Conservation (phyloP, 2,113 vertebrate genomes). For the Recurvirostra avosetta region DNA sequence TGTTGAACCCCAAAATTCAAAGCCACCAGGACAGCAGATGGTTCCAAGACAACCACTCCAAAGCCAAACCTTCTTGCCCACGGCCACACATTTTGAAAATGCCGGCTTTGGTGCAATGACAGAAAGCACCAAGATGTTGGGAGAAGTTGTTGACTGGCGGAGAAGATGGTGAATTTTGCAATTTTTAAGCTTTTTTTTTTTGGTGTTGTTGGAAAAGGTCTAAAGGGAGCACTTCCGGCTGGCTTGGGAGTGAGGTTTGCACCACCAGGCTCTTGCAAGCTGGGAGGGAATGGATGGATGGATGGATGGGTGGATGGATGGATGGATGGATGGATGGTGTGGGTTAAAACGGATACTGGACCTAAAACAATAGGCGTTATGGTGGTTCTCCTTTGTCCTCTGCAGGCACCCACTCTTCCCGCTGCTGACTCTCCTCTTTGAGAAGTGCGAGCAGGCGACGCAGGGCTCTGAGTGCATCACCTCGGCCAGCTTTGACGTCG, state of each 20-base stretch:
- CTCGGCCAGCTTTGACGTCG: conserved; percentile 97
- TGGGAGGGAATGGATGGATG: not conserved
- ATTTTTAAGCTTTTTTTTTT: not conserved
- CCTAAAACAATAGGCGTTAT: accelerated
- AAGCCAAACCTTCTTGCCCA: not conserved
- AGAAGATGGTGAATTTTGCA: not conserved
- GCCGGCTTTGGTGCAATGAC: no score
- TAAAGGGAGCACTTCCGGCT: not conserved
- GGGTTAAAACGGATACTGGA: not conserved
- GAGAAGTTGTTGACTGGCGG: not conserved
- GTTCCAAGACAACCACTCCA: not conserved
- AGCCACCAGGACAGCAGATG: not conserved
- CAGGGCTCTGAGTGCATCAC: conserved; percentile 99
- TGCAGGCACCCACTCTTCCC: conserved; percentile 95
- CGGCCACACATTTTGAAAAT: not conserved
- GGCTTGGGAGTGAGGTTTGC: not conserved
- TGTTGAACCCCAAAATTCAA: not conserved
- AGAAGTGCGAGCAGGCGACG: conserved; percentile 97
- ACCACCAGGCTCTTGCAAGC: not conserved
- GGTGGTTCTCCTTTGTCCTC: not conserved
- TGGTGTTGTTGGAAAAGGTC: not conserved
- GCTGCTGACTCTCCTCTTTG: conserved; percentile 92
- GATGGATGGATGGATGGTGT: not conserved
- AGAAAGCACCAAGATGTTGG: not conserved
- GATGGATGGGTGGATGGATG: no score